These are phyloP conservation scores for Coendou prehensilis DNA, from an alignment of 2,797 vertebrate species.

Conservation along the genomic window DNA sequence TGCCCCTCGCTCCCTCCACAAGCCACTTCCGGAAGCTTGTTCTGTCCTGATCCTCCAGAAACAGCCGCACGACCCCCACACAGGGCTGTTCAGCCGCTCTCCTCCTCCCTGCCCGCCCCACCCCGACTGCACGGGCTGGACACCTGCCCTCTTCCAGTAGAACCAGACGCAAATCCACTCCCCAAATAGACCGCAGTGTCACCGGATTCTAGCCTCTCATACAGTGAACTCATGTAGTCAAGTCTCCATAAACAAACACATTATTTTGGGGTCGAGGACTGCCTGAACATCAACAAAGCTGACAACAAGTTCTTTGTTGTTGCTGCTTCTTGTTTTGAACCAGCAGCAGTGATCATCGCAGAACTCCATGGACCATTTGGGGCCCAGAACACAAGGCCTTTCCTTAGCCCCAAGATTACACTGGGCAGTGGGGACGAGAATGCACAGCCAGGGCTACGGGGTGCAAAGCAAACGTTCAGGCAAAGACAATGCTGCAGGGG, in stretches of 20 bases:
- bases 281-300: constrained; percentile 64
- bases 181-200: constrained; percentile 86
- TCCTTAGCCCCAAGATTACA: neutral
- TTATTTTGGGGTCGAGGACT: constrained; percentile 63
- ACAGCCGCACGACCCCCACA: neutral
- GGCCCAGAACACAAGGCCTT: neutral
- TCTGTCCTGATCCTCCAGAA: neutral
- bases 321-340: constrained; percentile 24
- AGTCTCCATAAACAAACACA: constrained; percentile 86
- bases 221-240: constrained; percentile 84
- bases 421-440: neutral
- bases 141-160: constrained; percentile 62
- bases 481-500: neutral
- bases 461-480: neutral
- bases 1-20: neutral
- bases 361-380: neutral
- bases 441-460: rapidly evolving
- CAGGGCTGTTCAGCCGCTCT: neutral
- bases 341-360: constrained; percentile 57
- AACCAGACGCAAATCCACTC: constrained; percentile 74
- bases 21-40: neutral
- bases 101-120: neutral
- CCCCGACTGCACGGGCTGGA: neutral
- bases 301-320: neutral
- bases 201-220: constrained; percentile 81